phyloP scores from a whole-genome alignment of 2,113 vertebrate genomes.

The Microcebus jonahi region DNA sequence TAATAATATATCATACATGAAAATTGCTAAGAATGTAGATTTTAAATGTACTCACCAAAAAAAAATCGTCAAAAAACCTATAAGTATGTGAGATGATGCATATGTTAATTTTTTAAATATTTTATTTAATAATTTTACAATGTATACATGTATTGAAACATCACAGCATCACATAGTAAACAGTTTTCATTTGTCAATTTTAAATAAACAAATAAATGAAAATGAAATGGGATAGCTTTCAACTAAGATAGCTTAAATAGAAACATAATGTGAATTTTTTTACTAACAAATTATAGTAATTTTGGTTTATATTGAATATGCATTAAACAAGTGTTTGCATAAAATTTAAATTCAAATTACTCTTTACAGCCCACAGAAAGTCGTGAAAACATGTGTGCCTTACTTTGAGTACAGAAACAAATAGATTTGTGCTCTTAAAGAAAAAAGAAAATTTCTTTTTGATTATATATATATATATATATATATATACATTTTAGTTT shows the following conservation, averaged over 20 bases:
- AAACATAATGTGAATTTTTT: constrained; percentile 64
- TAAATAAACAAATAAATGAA: background rate
- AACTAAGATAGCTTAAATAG: constrained; percentile 68
- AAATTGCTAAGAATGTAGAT: background rate
- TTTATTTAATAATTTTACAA: background rate
- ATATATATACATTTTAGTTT: background rate
- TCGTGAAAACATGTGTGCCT: background rate
- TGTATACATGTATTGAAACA: background rate
- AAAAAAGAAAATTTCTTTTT: background rate
- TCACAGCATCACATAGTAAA: background rate
- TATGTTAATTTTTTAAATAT: background rate
- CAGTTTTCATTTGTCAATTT: background rate
- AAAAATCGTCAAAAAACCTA: background rate
- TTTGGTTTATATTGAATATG: constrained; percentile 69
- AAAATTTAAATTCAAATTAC: constrained; percentile 67
- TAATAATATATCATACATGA: background rate
- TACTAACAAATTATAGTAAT: constrained; percentile 61
- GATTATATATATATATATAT: too few relatives aligned
- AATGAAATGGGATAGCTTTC: constrained; percentile 70
- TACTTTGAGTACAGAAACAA: constrained; percentile 36
- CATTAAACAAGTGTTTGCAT: constrained; percentile 75
- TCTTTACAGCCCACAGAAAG: background rate
- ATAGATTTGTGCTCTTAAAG: background rate
- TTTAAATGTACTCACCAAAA: background rate
- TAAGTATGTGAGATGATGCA: background rate